Percentiles rank a stretch among this genome's conserved stretches.
Evolutionary conservation across 1,140 invertebrate genomes (phyloP).

Genomic region (Bradysia coprophila): DNA sequence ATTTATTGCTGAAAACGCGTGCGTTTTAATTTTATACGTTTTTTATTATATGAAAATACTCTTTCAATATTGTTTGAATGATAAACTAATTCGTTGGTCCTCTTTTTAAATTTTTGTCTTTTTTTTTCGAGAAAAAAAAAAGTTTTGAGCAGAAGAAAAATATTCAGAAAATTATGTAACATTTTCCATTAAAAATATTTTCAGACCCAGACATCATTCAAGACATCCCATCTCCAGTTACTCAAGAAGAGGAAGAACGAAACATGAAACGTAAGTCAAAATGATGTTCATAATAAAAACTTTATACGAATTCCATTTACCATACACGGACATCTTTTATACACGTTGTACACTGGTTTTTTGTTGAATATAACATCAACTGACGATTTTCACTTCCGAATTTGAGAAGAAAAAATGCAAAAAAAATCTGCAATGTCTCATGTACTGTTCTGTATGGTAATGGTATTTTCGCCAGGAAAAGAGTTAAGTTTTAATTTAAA

Average conservation of each 20-base stretch:
- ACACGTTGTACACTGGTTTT: too few relatives aligned
- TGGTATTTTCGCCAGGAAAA: too few relatives aligned
- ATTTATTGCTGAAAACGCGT: background rate
- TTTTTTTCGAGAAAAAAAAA: background rate
- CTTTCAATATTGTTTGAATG: background rate
- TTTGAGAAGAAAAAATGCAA: too few relatives aligned
- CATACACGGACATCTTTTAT: too few relatives aligned
- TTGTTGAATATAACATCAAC: too few relatives aligned
- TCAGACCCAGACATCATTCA: slow-evolving; percentile 38
- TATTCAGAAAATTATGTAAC: slow-evolving; percentile 2
- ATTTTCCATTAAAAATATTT: slow-evolving; percentile 23
- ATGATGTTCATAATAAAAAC: too few relatives aligned
- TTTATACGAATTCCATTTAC: too few relatives aligned
- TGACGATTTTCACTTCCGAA: too few relatives aligned
- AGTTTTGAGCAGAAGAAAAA: background rate
- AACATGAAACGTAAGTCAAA: slow-evolving; percentile 52
- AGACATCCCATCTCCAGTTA: slow-evolving; percentile 37
- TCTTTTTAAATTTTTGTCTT: background rate
- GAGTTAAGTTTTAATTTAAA: too few relatives aligned
- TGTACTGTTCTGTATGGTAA: too few relatives aligned
- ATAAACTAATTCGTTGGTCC: background rate
- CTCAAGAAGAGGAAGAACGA: slow-evolving; percentile 50
- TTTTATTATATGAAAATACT: background rate
- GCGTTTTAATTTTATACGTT: background rate
- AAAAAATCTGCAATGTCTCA: too few relatives aligned